These are phyloP conservation scores for Trematocara nigrifrons DNA, from an alignment of 2,113 vertebrate genomes.

Conservation along the genomic window DNA sequence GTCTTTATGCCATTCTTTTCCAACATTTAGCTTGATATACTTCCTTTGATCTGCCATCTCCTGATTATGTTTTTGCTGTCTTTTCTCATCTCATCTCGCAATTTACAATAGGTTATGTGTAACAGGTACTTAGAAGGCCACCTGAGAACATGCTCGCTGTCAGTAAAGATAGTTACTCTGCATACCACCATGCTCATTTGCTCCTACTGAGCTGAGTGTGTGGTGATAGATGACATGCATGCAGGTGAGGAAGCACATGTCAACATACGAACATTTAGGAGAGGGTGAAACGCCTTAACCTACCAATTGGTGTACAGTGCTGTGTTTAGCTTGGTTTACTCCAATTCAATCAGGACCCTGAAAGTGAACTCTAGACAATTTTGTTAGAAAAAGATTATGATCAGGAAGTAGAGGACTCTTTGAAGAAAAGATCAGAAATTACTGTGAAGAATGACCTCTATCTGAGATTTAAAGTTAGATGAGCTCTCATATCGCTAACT, in stretches of 20 bases:
- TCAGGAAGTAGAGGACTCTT: background rate
- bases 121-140: slow-evolving; percentile 32
- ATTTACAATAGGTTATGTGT: background rate
- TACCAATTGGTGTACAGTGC: background rate
- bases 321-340: background rate
- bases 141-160: slow-evolving; percentile 19
- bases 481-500: background rate
- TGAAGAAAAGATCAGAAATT: background rate
- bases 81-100: background rate
- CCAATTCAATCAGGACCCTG: background rate
- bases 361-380: background rate
- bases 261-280: background rate
- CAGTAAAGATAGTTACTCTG: slow-evolving; percentile 25
- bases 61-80: background rate
- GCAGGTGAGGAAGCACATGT: background rate
- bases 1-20: background rate
- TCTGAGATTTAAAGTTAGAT: background rate
- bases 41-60: background rate
- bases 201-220: background rate
- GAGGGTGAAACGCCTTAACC: background rate
- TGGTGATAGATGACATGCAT: background rate
- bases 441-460: background rate
- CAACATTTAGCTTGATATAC: background rate
- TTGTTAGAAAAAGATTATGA: fast-evolving
- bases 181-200: slow-evolving; percentile 28